phyloP scores from a whole-genome alignment of 2,797 vertebrate species.

The Glyptemys insculpta region DNA sequence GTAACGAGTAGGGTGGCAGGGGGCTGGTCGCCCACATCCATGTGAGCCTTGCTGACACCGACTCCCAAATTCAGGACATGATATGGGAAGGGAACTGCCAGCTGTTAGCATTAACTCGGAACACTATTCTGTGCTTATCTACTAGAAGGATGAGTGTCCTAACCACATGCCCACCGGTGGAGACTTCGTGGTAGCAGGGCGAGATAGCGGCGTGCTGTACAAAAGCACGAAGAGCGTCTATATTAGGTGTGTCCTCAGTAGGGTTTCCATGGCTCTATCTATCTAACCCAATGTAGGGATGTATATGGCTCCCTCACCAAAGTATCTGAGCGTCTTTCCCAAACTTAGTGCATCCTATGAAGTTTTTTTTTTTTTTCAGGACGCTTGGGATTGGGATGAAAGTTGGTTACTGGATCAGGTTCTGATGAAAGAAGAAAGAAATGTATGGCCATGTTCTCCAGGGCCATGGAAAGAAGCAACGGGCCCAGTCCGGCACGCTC shows the following conservation, averaged over 20 bases:
- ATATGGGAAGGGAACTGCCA: not conserved
- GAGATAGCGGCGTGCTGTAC: no score
- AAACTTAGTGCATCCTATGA: not conserved
- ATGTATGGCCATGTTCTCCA: not conserved
- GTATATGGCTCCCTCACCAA: not conserved
- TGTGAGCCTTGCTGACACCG: rapidly evolving
- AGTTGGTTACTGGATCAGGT: not conserved
- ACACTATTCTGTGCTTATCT: no score
- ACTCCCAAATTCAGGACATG: not conserved
- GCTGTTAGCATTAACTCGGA: not conserved
- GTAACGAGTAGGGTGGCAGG: no score
- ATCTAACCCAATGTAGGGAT: not conserved
- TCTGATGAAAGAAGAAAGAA: not conserved
- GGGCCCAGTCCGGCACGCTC: no score
- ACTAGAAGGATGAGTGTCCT: no score
- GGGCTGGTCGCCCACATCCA: not conserved
- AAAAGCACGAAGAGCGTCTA: no score
- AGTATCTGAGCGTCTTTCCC: not conserved
- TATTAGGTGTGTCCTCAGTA: no score
- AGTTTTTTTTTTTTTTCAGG: not conserved
- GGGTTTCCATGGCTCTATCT: no score
- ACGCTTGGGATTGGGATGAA: not conserved
- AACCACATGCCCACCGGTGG: not conserved
- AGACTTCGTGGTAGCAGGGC: no score
- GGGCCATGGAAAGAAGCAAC: no score